These are phyloP conservation scores for Cinclus cinclus DNA, from an alignment of 2,113 vertebrate genomes.

Conservation along the genomic window DNA sequence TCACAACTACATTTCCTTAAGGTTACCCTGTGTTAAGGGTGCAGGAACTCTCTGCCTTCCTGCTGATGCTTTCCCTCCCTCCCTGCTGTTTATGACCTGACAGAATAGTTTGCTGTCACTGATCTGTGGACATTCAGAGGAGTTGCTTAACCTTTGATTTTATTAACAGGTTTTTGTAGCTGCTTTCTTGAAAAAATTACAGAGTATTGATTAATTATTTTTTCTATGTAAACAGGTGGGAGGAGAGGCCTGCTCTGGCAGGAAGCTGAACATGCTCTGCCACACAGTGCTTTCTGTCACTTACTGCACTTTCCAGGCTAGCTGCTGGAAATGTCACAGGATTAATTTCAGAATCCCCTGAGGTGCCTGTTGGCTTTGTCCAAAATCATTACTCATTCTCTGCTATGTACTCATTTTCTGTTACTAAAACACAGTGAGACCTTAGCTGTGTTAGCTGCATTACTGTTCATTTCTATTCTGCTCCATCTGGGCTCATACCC, in stretches of 20 bases:
- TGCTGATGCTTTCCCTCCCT: background rate
- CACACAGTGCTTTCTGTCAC: background rate
- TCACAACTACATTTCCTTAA: background rate
- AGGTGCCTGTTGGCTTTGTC: slow-evolving; percentile 28
- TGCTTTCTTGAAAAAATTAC: background rate
- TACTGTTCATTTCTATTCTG: background rate
- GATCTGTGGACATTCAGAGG: background rate
- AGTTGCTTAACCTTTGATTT: background rate
- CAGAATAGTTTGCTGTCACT: background rate
- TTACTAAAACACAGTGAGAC: background rate
- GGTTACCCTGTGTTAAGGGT: background rate
- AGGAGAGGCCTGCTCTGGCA: background rate
- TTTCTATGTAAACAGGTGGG: background rate
- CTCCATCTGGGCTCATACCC: background rate
- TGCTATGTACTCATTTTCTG: background rate
- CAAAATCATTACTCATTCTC: background rate
- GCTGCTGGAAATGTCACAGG: slow-evolving; percentile 25
- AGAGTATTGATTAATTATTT: background rate
- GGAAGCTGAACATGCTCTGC: background rate
- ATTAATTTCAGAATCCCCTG: slow-evolving; percentile 21
- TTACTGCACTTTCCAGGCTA: background rate
- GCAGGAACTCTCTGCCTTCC: background rate
- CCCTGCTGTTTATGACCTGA: background rate
- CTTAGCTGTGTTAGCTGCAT: background rate
- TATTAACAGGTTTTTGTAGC: background rate